phyloP scores from a whole-genome alignment of 1,140 invertebrate species.

The Drosophila hydei region DNA sequence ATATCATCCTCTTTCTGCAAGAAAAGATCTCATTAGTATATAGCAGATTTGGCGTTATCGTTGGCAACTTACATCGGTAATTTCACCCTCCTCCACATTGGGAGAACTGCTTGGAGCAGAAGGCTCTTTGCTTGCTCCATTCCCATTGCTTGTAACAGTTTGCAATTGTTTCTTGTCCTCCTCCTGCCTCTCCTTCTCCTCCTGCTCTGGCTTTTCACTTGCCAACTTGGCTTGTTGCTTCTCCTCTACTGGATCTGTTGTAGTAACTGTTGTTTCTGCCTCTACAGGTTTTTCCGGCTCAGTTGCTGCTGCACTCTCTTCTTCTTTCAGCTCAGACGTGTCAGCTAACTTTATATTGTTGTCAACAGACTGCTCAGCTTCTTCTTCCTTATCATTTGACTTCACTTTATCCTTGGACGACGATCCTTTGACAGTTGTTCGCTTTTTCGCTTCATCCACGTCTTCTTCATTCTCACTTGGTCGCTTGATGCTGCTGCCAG shows the following conservation, averaged over 20 bases:
- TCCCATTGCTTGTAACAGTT: slow-evolving; percentile 55
- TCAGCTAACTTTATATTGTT: slow-evolving; percentile 22
- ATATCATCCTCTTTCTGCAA: slow-evolving; percentile 57
- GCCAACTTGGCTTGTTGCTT: neutral
- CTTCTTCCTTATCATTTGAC: slow-evolving; percentile 9
- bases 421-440: slow-evolving; percentile 2
- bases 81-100: slow-evolving; percentile 67
- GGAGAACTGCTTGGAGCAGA: slow-evolving; percentile 2
- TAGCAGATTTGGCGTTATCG: neutral
- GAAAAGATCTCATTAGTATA: neutral
- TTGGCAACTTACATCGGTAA: slow-evolving; percentile 58
- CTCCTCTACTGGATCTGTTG: slow-evolving; percentile 7
- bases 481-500: slow-evolving; percentile 17
- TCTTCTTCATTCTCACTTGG: slow-evolving; percentile 49
- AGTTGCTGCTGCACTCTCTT: neutral
- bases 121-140: neutral
- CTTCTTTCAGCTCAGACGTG: slow-evolving; percentile 8
- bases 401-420: slow-evolving; percentile 1
- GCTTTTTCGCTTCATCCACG: neutral
- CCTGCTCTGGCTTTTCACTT: neutral
- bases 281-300: slow-evolving; percentile 31
- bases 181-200: neutral
- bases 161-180: neutral
- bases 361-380: slow-evolving; percentile 8
- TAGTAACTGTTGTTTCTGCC: neutral